A percentile compares a stretch with the other conserved stretches of the same genome.
Evolutionary conservation across 2,797 vertebrate genomes (phyloP).

Genomic region (Potorous gilbertii): DNA sequence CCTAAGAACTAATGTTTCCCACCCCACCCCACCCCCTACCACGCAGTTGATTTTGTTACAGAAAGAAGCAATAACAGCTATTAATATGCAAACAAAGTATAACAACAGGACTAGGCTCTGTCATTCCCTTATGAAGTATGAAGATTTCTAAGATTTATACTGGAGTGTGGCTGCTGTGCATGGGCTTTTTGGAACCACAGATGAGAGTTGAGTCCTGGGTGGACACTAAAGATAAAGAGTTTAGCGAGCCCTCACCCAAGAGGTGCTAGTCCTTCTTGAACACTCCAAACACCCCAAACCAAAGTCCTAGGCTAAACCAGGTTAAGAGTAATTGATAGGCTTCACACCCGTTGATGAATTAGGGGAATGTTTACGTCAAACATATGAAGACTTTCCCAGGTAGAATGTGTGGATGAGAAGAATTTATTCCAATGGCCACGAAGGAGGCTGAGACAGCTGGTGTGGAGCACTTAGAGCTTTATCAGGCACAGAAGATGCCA

Average conservation of each 20-base stretch:
- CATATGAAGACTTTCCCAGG: background rate
- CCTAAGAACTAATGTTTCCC: background rate
- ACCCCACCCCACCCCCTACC: background rate
- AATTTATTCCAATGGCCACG: background rate
- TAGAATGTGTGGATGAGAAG: background rate
- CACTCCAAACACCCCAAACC: background rate
- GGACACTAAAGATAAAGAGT: background rate
- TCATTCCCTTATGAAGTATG: background rate
- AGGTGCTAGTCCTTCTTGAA: background rate
- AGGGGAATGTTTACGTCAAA: background rate
- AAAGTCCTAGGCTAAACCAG: background rate
- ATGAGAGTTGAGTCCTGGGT: background rate
- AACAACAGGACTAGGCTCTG: background rate
- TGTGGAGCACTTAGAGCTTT: background rate
- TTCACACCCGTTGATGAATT: background rate
- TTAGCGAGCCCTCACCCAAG: background rate
- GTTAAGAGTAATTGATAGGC: background rate
- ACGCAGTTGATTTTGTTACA: background rate
- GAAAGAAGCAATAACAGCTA: background rate
- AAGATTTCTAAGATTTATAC: background rate
- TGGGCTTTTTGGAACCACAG: background rate
- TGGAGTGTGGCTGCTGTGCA: no score
- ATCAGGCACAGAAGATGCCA: no score
- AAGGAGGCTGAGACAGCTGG: background rate
- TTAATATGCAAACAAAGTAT: background rate